These are phyloP conservation scores for Scaptomyza caliginosa DNA, from an alignment of 2,888 invertebrate species.

Conservation along the genomic window DNA sequence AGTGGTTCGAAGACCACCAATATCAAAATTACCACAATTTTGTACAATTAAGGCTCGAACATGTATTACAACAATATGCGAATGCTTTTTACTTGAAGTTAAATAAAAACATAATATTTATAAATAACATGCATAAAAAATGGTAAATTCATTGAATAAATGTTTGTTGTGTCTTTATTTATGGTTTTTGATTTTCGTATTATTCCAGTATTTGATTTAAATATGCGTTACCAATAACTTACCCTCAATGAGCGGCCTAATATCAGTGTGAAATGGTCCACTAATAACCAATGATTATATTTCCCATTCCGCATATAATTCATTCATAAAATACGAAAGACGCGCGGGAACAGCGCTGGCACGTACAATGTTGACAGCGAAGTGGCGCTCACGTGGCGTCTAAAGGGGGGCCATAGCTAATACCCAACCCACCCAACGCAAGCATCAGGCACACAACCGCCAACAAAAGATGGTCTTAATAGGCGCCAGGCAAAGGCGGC, in stretches of 20 bases:
- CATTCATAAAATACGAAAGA: slow-evolving; percentile 66
- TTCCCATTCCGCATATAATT: slow-evolving; percentile 43
- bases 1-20: neutral
- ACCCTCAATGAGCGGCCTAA: neutral
- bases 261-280: neutral
- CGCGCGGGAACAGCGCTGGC: slow-evolving; percentile 21
- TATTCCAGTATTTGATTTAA: neutral
- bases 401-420: slow-evolving; percentile 5
- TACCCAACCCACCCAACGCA: neutral
- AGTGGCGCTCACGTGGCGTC: slow-evolving; percentile 56
- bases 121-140: neutral
- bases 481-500: slow-evolving; percentile 17
- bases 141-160: neutral
- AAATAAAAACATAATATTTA: neutral
- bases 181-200: neutral
- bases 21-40: neutral
- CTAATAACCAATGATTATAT: slow-evolving; percentile 52
- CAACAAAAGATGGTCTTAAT: neutral
- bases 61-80: neutral
- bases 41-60: neutral
- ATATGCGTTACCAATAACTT: neutral
- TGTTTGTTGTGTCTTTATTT: neutral
- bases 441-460: slow-evolving; percentile 6
- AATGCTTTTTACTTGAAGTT: neutral
- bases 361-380: slow-evolving; percentile 60